These are phyloP conservation scores for Martes flavigula DNA, from an alignment of 2,797 vertebrate species.

Conservation along the genomic window DNA sequence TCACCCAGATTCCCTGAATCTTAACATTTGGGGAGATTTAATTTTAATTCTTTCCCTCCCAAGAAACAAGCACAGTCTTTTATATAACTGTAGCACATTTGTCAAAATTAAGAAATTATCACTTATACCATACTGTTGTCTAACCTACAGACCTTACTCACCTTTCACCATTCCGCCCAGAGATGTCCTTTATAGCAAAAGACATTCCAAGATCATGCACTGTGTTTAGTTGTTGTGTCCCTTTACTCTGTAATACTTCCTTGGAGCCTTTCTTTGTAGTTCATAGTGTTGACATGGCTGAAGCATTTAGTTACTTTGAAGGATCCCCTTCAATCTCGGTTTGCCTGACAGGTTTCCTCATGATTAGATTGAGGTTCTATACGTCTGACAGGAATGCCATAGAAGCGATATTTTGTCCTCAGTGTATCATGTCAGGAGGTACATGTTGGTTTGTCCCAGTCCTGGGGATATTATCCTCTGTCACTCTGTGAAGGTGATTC, in stretches of 20 bases:
- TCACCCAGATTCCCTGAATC: not conserved
- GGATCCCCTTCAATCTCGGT: not conserved
- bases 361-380: not conserved
- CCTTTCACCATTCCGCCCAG: not conserved
- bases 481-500: not conserved
- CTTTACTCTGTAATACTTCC: not conserved
- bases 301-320: not conserved
- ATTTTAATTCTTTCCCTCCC: not conserved
- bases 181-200: not conserved
- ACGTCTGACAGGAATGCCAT: not conserved
- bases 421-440: not conserved
- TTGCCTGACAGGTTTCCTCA: not conserved
- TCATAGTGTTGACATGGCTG: not conserved
- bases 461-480: not conserved
- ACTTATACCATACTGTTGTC: not conserved
- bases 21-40: constrained; percentile 9
- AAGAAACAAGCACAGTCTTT: not conserved
- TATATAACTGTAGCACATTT: not conserved
- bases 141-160: not conserved
- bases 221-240: not conserved
- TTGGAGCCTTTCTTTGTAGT: not conserved
- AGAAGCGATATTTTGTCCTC: not conserved
- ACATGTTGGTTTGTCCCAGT: not conserved
- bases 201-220: not conserved
- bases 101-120: not conserved